Base-by-base conservation (phyloP, 2,888 invertebrate species). In the Erpobdella octoculata region DNA sequence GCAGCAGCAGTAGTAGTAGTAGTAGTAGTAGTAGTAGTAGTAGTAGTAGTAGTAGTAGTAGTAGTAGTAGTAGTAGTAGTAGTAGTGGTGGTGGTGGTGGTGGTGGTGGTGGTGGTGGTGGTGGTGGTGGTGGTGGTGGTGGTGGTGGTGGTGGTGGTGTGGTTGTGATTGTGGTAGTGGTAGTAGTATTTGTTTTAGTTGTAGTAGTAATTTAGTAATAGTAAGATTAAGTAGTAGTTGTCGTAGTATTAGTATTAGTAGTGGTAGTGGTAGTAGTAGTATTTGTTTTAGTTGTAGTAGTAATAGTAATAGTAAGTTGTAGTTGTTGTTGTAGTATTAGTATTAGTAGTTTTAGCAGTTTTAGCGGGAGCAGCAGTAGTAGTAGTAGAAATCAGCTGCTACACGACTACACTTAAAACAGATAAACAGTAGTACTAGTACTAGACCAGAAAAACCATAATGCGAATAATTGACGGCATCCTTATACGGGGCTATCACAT, bases 151-250 rank as follows among this genome's bases (percentile, higher is more conserved):
- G 12, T 18, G 61, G 9, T 18, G 61, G 12, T 18, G 61, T 25
- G 21, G 61, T 59, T 18, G 61, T 59, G 21, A 21, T 59, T 18
- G 61, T 59, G 21, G 61, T n/a, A n/a, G n/a, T n/a, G n/a, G n/a
- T n/a, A n/a, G n/a, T n/a, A n/a, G n/a, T n/a, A n/a, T n/a, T n/a
- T 59, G 61, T 59, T 18, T 12, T 59, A 59, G 61, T 59, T 18
- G 61, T 59, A 59, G 61, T 59, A 59, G 61, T 25, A 59, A 21
- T 59, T n/a, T n/a, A n/a, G n/a, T n/a, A n/a, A n/a, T 46, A 46
- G 46, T 18, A 46, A 18, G 15, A 46, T 15, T 46, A n/a, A 46
- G 46, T 46, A 46, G 46, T 46, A 46, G 46, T 46, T n/a, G n/a
- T n/a, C n/a, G n/a, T n/a, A n/a, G n/a, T n/a, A n/a, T n/a, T n/a